Evolutionary conservation across 2,113 vertebrate genomes (phyloP).

Genomic region (Microtus oregoni): DNA sequence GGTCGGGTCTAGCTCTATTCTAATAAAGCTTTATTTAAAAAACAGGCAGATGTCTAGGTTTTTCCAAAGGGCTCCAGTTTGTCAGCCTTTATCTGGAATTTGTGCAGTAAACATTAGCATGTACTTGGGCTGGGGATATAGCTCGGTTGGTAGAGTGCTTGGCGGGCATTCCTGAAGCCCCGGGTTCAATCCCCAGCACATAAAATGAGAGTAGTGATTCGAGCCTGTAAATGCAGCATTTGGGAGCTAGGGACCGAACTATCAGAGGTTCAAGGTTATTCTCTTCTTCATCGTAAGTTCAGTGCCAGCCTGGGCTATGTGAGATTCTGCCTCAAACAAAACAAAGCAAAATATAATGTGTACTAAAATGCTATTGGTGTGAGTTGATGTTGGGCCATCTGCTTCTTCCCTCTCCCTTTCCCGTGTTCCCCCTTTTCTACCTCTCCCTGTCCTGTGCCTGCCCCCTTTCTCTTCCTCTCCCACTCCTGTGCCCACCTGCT

Average conservation of each 20-base stretch:
- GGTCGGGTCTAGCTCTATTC: neutral
- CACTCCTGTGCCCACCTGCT: neutral
- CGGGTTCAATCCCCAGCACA: neutral
- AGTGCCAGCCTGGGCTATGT: neutral
- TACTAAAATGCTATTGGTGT: neutral
- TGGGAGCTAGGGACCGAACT: neutral
- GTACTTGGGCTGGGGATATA: neutral
- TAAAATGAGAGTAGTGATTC: neutral
- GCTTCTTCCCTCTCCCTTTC: too few species aligned
- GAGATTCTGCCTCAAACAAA: neutral
- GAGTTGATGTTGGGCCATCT: too few species aligned
- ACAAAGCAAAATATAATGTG: too few species aligned
- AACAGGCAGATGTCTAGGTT: neutral
- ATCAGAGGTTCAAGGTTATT: neutral
- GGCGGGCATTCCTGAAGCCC: neutral
- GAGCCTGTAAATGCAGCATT: neutral
- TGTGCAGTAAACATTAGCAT: neutral
- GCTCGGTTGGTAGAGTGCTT: neutral
- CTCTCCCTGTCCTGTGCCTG: neutral
- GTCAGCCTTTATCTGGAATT: neutral
- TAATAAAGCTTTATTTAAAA: conserved; percentile 12
- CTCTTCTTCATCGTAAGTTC: neutral
- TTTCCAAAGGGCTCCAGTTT: neutral
- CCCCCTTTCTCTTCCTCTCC: too few species aligned
- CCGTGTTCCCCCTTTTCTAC: rapidly evolving